Conservation (phyloP, 2,113 vertebrate species). For the Ivindomyrus marchei region DNA sequence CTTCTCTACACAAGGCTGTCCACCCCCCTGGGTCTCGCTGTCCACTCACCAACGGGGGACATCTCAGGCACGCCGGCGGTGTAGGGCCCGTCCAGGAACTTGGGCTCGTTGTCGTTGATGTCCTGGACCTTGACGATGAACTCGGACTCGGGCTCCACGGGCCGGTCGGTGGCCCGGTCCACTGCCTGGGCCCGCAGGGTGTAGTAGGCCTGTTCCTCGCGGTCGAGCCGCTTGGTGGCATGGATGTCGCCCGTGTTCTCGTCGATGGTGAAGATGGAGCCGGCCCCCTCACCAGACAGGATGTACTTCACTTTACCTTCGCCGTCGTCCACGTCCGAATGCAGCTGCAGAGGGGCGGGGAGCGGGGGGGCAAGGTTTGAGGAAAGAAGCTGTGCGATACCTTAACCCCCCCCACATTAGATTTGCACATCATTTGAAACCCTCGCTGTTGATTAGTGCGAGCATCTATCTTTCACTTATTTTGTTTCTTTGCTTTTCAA, state of each 20-base stretch:
- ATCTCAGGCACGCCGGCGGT: slow-evolving; percentile 77
- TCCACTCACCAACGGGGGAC: slow-evolving; percentile 64
- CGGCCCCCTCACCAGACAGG: slow-evolving; percentile 82
- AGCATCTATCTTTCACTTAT: neutral
- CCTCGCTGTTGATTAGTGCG: neutral
- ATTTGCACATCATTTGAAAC: neutral
- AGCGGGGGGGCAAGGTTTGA: neutral
- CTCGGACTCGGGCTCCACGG: slow-evolving; percentile 78
- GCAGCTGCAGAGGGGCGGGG: slow-evolving; percentile 62
- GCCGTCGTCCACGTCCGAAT: slow-evolving; percentile 88
- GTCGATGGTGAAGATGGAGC: slow-evolving; percentile 87
- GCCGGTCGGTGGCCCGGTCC: slow-evolving; percentile 70
- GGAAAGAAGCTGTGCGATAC: neutral
- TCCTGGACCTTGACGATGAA: slow-evolving; percentile 75
- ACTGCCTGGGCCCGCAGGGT: slow-evolving; percentile 76
- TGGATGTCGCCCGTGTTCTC: slow-evolving; percentile 90
- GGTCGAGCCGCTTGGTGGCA: slow-evolving; percentile 81
- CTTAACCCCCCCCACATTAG: neutral
- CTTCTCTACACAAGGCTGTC: neutral
- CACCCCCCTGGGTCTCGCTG: neutral
- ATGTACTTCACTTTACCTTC: slow-evolving; percentile 83
- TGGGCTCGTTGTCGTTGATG: slow-evolving; percentile 57
- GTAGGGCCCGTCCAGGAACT: slow-evolving; percentile 81
- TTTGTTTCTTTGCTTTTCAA: neutral
- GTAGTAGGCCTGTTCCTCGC: slow-evolving; percentile 85